Conservation (phyloP, 2,888 invertebrate species). For the Acronicta psi region DNA sequence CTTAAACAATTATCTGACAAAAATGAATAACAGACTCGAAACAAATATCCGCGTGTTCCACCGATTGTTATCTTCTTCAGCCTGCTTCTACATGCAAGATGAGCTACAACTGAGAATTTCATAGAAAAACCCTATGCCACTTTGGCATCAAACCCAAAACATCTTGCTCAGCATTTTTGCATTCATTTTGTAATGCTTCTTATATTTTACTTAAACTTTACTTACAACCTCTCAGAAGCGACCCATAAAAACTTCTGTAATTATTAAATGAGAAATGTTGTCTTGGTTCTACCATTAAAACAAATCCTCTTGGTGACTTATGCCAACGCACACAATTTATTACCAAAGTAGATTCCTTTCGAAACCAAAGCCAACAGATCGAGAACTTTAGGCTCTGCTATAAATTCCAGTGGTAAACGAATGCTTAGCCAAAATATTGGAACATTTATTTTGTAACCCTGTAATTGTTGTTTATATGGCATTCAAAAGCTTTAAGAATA, state of each 20-base stretch:
- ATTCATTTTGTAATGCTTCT: too few species aligned
- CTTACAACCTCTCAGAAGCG: neutral
- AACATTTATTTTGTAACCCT: neutral
- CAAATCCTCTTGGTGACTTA: neutral
- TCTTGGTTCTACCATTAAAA: neutral
- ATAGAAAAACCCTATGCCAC: too few species aligned
- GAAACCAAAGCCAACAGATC: constrained; percentile 8
- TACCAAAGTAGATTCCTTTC: constrained; percentile 16
- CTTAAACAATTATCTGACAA: too few species aligned
- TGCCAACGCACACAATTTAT: constrained; percentile 17
- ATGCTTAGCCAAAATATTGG: neutral
- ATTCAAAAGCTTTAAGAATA: too few species aligned
- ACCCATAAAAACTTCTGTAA: neutral
- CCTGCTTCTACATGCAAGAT: too few species aligned
- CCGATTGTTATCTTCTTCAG: too few species aligned
- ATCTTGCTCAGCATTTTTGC: too few species aligned
- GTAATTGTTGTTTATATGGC: too few species aligned
- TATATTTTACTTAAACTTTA: neutral
- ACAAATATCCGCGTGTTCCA: too few species aligned
- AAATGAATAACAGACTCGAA: too few species aligned
- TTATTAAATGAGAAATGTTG: neutral
- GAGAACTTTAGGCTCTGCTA: constrained; percentile 9
- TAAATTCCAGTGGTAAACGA: constrained; percentile 18
- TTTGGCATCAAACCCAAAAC: too few species aligned
- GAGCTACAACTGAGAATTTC: too few species aligned